Evolutionary conservation across 2,113 vertebrate genomes (phyloP).

Genomic region (Phrynosoma blainvillii): DNA sequence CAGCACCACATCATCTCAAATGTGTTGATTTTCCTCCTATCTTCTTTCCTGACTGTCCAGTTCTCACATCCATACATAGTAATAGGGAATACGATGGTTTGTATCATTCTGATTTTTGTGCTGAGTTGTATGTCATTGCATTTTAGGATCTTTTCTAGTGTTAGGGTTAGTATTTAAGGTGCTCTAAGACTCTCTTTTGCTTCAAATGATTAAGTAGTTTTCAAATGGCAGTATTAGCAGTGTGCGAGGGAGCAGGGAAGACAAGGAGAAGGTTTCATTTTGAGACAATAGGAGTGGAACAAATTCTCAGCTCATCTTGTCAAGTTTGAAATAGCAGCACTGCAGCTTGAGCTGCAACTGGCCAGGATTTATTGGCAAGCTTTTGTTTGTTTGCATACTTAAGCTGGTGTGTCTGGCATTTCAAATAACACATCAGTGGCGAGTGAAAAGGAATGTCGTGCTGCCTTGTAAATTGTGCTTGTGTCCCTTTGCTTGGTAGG

Average conservation of each 20-base stretch:
- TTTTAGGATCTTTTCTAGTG: no score
- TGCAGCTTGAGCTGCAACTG: background rate
- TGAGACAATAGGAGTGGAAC: background rate
- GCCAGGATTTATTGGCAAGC: background rate
- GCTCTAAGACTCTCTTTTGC: background rate
- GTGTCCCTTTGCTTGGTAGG: conserved; percentile 50
- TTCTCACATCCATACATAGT: no score
- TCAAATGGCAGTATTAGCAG: background rate
- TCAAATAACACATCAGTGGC: rapidly evolving
- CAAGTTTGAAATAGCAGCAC: background rate
- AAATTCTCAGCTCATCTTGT: background rate
- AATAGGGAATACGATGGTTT: no score
- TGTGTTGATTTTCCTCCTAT: no score
- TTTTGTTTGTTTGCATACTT: conserved; percentile 28
- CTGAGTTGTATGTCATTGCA: no score
- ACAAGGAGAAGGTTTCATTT: background rate
- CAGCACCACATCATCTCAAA: no score
- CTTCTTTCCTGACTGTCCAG: no score
- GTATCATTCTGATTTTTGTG: no score
- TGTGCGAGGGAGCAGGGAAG: background rate
- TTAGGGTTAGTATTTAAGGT: background rate
- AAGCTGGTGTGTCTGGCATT: rapidly evolving
- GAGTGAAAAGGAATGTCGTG: background rate
- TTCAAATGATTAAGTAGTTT: background rate
- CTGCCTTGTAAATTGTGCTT: background rate